Evolutionary conservation across 2,113 vertebrate species (phyloP), one percentile per base, ranked within the genome.

Genomic region (Indri indri): DNA sequence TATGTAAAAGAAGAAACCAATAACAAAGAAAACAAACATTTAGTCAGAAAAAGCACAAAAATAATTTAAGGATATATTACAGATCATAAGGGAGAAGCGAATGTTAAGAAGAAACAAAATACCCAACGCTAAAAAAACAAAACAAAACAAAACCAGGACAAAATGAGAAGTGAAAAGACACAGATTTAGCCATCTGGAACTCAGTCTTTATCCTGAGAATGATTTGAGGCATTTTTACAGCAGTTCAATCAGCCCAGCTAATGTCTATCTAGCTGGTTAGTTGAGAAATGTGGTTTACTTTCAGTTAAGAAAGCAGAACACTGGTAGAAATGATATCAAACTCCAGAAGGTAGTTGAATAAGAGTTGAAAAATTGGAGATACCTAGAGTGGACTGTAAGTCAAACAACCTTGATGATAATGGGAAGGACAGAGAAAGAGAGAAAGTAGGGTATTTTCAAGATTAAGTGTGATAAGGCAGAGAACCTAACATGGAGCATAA

Each of bases 301-400:
- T 81, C 74, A 66, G 18, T 32, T 45, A n/a, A 91, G 59, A 63
- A 91, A 91, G 68, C 27, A 94, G 59, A 94, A 91, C 27, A n/a
- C n/a, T 45, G 61, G 23, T 6, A 96, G 50, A 94, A 94, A 96
- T 34, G 71, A 91, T 0, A 76, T 47, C 50, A 83, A 94, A 91
- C 50, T 82, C 52, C 61, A 91, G 61, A 96, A 93, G 16, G 40
- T 42, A 80, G 40, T 3, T 90, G 40, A 82, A 13, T 76, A 96
- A n/a, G 34, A 91, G 23, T 27, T 90, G 40, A 90, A 47, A 91
- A 73, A 87, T 0, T 50, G 65, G 30, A 20, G 61, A 96, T 30
- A 92, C 8, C 57, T 71, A 68, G 34, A 86, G 50, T 59, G 37
- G 6, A 65, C 50, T 71, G n/a, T 57, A 86, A 90, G 65, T 82